Percentiles rank a stretch among this genome's conserved stretches.
Evolutionary conservation across 2,888 invertebrate species (phyloP).

Genomic region (Tolmerus cingulatus): DNA sequence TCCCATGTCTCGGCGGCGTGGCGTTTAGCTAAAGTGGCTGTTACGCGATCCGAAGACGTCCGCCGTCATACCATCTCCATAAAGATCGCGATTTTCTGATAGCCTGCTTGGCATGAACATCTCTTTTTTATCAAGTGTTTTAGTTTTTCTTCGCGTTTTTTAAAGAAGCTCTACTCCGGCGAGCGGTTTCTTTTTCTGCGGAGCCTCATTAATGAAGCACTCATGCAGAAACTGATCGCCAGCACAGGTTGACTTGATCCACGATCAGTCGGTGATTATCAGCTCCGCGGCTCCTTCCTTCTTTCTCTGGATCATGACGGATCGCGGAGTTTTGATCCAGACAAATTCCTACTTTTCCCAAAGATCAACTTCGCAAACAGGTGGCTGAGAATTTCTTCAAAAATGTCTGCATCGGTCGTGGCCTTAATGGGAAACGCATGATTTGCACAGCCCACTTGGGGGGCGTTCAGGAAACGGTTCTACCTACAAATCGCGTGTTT

Average conservation of each 20-base stretch:
- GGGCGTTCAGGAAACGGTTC: neutral
- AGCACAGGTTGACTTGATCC: neutral
- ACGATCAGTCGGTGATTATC: neutral
- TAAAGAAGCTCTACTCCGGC: neutral
- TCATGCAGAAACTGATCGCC: neutral
- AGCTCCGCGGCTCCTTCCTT: neutral
- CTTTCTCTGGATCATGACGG: neutral
- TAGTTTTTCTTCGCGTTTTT: neutral
- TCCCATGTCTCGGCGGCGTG: neutral
- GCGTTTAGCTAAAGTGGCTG: neutral
- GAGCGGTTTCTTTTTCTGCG: neutral
- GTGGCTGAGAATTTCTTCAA: neutral
- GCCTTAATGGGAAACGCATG: neutral
- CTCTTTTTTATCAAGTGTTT: neutral
- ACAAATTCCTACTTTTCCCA: neutral
- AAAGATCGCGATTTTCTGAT: slow-evolving; percentile 9
- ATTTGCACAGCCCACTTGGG: neutral
- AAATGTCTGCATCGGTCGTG: neutral
- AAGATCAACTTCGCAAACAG: neutral
- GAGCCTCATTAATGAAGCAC: neutral
- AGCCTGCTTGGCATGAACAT: neutral
- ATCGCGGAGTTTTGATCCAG: neutral
- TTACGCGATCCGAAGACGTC: neutral
- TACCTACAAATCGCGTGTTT: neutral
- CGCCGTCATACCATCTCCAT: neutral